A percentile compares a stretch with the other conserved stretches of the same genome.
phyloP scores from a whole-genome alignment of 2,797 vertebrate species.

The Typhlichthys eigenmanni region DNA sequence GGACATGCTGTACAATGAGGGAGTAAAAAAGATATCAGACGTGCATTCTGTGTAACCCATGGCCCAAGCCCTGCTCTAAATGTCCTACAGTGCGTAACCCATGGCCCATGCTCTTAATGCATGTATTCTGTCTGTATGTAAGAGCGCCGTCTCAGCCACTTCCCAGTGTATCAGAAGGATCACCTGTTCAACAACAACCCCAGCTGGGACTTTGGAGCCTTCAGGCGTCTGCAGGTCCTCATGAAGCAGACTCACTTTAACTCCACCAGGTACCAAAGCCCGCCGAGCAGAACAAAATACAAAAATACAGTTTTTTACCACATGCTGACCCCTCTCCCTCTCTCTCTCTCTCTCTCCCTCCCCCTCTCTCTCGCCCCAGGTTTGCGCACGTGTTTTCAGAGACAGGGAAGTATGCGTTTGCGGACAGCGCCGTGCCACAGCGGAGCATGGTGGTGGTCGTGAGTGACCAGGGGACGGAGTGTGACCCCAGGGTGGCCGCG shows the following conservation, averaged over 20 bases:
- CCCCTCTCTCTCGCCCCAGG: slow-evolving; percentile 59
- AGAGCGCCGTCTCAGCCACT: slow-evolving; percentile 87
- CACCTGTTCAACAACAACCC: slow-evolving; percentile 92
- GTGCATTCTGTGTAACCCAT: too few species aligned
- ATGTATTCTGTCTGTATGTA: slow-evolving; percentile 8
- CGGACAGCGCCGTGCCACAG: slow-evolving; percentile 79
- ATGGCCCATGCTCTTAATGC: too few species aligned
- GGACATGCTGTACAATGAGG: too few species aligned
- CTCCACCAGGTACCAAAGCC: slow-evolving; percentile 76
- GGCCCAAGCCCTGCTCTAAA: background rate
- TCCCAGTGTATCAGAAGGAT: slow-evolving; percentile 90
- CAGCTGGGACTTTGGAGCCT: slow-evolving; percentile 89
- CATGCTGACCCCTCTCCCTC: too few species aligned
- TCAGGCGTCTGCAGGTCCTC: slow-evolving; percentile 83
- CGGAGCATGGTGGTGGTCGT: slow-evolving; percentile 84
- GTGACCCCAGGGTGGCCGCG: slow-evolving; percentile 61
- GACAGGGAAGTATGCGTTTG: slow-evolving; percentile 86
- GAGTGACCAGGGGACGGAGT: slow-evolving; percentile 75
- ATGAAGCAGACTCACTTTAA: slow-evolving; percentile 85
- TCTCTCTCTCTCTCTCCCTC: background rate
- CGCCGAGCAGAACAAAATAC: background rate
- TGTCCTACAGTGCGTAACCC: background rate
- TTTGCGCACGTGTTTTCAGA: slow-evolving; percentile 91
- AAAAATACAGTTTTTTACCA: background rate
- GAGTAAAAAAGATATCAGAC: too few species aligned